These are phyloP conservation scores for Sialia sialis DNA, from an alignment of 2,113 vertebrate species.

Conservation along the genomic window DNA sequence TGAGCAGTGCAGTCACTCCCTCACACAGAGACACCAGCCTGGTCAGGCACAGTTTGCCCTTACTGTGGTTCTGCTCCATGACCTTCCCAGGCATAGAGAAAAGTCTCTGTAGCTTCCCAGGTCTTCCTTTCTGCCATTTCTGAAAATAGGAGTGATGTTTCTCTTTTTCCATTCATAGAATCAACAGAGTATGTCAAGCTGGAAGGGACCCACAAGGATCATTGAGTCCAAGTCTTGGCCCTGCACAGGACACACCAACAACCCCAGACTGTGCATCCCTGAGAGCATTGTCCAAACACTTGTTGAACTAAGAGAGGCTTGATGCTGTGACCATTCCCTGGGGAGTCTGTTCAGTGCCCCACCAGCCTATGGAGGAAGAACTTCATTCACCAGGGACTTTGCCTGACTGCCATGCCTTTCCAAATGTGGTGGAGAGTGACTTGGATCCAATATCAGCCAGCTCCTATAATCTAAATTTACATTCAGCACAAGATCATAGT, in stretches of 20 bases:
- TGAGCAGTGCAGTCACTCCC: too few relatives aligned
- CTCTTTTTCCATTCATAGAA: neutral
- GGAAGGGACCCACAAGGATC: neutral
- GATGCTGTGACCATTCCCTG: neutral
- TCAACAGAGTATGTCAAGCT: neutral
- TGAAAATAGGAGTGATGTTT: neutral
- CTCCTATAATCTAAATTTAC: neutral
- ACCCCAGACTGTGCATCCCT: neutral
- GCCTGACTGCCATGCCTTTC: neutral
- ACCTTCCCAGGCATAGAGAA: neutral
- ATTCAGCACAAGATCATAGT: neutral
- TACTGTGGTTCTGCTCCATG: neutral
- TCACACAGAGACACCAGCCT: neutral
- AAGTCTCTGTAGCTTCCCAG: neutral
- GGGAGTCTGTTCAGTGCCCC: neutral
- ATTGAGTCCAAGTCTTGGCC: rapidly evolving
- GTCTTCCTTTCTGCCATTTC: neutral
- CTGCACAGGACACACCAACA: neutral
- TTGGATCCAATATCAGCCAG: neutral
- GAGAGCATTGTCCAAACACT: rapidly evolving
- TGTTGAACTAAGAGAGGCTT: neutral
- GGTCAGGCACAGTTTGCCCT: neutral
- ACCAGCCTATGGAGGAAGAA: neutral
- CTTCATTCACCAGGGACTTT: neutral
- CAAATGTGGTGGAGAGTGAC: neutral